These are phyloP conservation scores for Nannoperca australis DNA, from an alignment of 2,797 vertebrate species.

Conservation along the genomic window DNA sequence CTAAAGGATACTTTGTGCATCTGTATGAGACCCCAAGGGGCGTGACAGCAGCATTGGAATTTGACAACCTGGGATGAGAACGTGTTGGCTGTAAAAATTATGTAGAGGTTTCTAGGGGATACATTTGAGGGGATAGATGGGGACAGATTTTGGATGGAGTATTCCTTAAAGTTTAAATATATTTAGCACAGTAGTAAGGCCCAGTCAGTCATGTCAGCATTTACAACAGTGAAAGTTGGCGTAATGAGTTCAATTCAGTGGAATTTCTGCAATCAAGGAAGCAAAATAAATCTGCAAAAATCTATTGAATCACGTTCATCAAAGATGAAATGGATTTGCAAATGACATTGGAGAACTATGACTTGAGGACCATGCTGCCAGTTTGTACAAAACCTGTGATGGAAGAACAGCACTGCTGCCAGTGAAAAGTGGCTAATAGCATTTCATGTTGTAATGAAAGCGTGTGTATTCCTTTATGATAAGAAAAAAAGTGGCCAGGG, in stretches of 20 bases:
- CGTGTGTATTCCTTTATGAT: background rate
- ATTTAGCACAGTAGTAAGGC: background rate
- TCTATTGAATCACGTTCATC: background rate
- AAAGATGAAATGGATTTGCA: too few species aligned
- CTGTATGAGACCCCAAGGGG: too few species aligned
- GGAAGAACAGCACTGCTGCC: too few species aligned
- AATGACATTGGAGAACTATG: background rate
- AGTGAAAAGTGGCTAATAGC: too few species aligned
- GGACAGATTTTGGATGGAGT: background rate
- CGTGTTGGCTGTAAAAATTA: background rate
- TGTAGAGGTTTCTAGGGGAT: background rate
- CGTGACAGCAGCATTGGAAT: too few species aligned
- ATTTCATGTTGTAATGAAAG: background rate
- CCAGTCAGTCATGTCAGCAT: background rate
- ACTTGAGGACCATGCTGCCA: background rate
- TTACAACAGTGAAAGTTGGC: too few species aligned
- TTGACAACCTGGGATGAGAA: too few species aligned
- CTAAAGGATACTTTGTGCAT: too few species aligned
- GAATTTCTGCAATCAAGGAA: background rate
- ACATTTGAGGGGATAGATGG: too few species aligned
- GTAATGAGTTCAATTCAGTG: background rate
- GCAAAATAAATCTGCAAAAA: background rate
- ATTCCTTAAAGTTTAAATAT: background rate
- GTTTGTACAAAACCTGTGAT: background rate
- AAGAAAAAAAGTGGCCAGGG: background rate